Evolutionary conservation across 1,140 invertebrate genomes (phyloP), one percentile per base, ranked within the genome.

Genomic region (Triops cancriformis): DNA sequence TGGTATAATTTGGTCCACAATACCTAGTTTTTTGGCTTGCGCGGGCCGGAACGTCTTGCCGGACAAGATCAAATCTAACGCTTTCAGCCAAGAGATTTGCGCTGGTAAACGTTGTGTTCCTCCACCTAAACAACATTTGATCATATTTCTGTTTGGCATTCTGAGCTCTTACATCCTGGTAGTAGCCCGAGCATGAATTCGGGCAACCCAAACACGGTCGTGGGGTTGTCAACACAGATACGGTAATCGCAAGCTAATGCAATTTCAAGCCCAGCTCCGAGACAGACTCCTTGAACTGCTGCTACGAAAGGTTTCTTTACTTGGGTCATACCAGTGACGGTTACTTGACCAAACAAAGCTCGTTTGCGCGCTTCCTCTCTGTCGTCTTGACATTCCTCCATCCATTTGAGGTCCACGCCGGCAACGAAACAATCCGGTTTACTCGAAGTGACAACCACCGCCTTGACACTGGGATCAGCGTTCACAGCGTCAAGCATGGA

Each of bases 221-320:
- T 86, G 75, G 84, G 85, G 76, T 83, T 82, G 74, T 86, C 86
- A 1, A 87, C 85, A 28, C 86, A 87, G 75, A 88, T 85, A 74
- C 88, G 80, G 79, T 88, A 88, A 80, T 88, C 86, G 78, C 85
- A 86, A 5, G 85, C 85, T 73, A 88, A 79, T 6, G 87, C 86
- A 77, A 85, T 84, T 82, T 88, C 87, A 1, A 88, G 80, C 73
- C 87, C 87, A 64, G 88, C 87, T 26, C 87, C 87, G 76, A 88
- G 82, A 80, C 87, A 88, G 11, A 83, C 80, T 6, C 87, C 87
- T 83, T 85, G 86, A n/a, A 88, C 87, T 28, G 87, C 87, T 27
- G 87, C 86, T n/a, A 88, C 87, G 28, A 88, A 82, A 31, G 87
- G 87, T 77, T 88, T 88, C 37, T 83, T 81, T 74, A 83, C 84